Evolutionary conservation across 2,888 invertebrate species (phyloP).

Genomic region (Pseudococcus longispinus): DNA sequence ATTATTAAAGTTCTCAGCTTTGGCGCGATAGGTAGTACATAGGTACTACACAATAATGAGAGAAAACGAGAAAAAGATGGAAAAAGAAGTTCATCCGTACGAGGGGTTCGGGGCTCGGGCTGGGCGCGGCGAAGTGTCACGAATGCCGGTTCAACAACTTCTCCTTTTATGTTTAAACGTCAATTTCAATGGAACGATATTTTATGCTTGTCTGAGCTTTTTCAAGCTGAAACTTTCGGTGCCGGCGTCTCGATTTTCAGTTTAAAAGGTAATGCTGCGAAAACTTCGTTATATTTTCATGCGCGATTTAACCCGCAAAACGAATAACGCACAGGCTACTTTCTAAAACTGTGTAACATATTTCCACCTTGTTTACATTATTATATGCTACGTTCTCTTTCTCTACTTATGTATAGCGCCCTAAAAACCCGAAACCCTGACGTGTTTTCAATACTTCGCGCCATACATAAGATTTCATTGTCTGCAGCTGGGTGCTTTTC

Average conservation of each 20-base stretch:
- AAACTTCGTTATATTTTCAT: conserved; percentile 56
- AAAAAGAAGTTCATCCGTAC: conserved; percentile 40
- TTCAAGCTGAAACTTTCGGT: conserved; percentile 48
- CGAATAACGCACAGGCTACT: conserved; percentile 16
- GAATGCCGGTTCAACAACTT: conserved; percentile 54
- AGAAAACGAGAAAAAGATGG: conserved; percentile 53
- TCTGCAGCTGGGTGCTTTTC: background rate
- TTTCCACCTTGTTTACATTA: conserved; percentile 42
- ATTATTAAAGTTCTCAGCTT: conserved; percentile 53
- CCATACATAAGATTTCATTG: background rate
- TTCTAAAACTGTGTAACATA: conserved; percentile 29
- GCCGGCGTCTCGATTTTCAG: conserved; percentile 8
- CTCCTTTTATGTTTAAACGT: conserved; percentile 53
- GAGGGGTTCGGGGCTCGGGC: background rate
- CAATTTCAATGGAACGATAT: conserved; percentile 54
- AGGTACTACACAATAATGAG: conserved; percentile 48
- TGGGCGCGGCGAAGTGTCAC: conserved; percentile 14
- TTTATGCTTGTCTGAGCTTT: conserved; percentile 55
- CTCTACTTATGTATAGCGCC: background rate
- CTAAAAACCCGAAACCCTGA: background rate
- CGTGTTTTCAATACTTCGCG: background rate
- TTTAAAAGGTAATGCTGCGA: conserved; percentile 46
- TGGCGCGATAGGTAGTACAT: conserved; percentile 48
- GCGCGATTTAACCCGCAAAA: conserved; percentile 43
- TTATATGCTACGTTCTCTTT: background rate